Base-by-base conservation (phyloP, 2,888 invertebrate genomes). In the Ferrisia virgata region DNA sequence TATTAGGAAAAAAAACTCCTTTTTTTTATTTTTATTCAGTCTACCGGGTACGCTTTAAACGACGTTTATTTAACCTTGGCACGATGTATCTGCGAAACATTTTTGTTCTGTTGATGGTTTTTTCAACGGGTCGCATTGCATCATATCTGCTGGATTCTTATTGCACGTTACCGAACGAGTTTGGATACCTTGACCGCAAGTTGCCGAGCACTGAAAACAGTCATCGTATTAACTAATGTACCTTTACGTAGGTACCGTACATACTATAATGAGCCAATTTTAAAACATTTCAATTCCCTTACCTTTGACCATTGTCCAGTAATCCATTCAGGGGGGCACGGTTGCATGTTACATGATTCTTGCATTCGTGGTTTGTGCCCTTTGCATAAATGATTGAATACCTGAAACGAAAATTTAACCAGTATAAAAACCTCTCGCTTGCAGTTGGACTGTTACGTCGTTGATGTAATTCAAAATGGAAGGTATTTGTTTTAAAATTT, bases 251-350 rank as follows among this genome's bases (percentile, higher is more conserved):
- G 11, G 2, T 64, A 5, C 1, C 13, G n/a, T n/a, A n/a, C n/a
- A n/a, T n/a, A n/a, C n/a, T n/a, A 18, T 64, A 18, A 64, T 1
- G 22, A n/a, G 18, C 18, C n/a, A 15, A 28, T n/a, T 72, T 33
- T n/a, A 78, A 31, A 64, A 64, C 3, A 76, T 36, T n/a, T 36
- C 76, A 36, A 76, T 76, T 9, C 2, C 40, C 28, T 93, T 91
- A 97, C 97, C 90, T 94, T 93, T 83, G 96, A 96, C 97, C 97
- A 97, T 85, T 93, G 92, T 33, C 94, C 93, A 72, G 94, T 92
- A 86, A 94, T 91, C 98, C 98, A 98, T 86, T 92, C 91, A 0
- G 97, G 96, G 3, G 91, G 90, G 88, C 98, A 98, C 85, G 94
- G 94, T 87, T 94, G 92, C 86, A 92, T 91, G 89, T 94, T 95